phyloP scores from a whole-genome alignment of 2,113 vertebrate genomes.

The Isurus oxyrinchus region DNA sequence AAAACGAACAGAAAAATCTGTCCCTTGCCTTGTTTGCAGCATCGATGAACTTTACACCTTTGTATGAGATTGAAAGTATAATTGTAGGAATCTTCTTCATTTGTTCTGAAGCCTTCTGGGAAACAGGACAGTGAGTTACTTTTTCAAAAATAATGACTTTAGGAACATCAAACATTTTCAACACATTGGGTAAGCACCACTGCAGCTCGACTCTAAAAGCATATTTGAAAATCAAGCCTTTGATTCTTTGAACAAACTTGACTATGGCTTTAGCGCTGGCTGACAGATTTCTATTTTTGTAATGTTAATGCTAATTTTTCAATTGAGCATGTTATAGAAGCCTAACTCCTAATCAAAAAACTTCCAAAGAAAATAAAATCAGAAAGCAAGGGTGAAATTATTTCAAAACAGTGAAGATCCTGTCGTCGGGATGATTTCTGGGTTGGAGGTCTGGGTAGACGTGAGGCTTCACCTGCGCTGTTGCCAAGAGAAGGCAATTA shows the following conservation, averaged over 20 bases:
- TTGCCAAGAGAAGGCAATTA: background rate
- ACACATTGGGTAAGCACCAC: background rate
- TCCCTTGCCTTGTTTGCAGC: constrained; percentile 89
- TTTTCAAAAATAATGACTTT: background rate
- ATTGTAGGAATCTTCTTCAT: constrained; percentile 99
- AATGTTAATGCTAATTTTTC: background rate
- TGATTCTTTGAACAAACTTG: constrained; percentile 4
- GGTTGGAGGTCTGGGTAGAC: background rate
- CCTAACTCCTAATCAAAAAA: background rate
- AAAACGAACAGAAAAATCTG: background rate
- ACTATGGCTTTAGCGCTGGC: background rate
- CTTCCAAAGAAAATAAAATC: background rate
- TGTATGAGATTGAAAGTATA: constrained; percentile 94
- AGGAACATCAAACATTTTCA: constrained; percentile 37
- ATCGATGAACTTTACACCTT: constrained; percentile 98
- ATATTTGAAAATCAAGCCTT: background rate
- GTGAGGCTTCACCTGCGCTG: background rate
- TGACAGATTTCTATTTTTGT: background rate
- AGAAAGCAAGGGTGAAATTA: background rate
- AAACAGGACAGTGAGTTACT: constrained; percentile 42
- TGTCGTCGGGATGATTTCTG: background rate
- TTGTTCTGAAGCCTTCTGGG: constrained; percentile 95
- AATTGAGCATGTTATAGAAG: background rate
- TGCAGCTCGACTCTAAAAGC: background rate
- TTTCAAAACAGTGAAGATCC: background rate